Evolutionary conservation across 2,797 vertebrate species (phyloP).

Genomic region (Siniperca scherzeri): DNA sequence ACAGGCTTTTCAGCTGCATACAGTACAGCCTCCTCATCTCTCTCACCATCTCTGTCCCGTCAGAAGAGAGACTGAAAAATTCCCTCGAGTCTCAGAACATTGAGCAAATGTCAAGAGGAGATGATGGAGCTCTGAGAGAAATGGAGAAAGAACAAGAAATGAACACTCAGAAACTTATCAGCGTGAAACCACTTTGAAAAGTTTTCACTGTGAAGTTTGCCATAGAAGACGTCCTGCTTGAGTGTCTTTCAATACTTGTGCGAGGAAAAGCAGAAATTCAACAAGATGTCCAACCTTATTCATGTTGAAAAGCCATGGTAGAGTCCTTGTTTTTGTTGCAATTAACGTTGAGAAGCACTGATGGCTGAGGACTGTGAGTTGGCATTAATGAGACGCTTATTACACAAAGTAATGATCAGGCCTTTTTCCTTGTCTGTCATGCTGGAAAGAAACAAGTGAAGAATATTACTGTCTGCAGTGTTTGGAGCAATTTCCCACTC

Average conservation of each 20-base stretch:
- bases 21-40: not conserved
- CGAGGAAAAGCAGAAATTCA: conserved; percentile 15
- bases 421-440: conserved; percentile 1
- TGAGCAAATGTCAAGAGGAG: conserved; percentile 36
- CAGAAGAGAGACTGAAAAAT: conserved; percentile 7
- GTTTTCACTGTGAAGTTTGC: not conserved
- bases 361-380: conserved; percentile 6
- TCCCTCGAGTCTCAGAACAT: not conserved
- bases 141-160: not conserved
- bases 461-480: conserved; percentile 19
- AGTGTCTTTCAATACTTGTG: not conserved
- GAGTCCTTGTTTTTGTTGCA: conserved; percentile 25
- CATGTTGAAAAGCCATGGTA: not conserved
- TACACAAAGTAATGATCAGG: conserved; percentile 10
- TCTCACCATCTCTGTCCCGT: conserved; percentile 6
- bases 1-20: not conserved
- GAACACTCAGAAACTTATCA: conserved; percentile 7
- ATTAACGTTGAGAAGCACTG: conserved; percentile 11
- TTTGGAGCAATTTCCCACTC: conserved; percentile 30
- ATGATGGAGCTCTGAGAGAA: conserved; percentile 30
- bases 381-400: conserved; percentile 24
- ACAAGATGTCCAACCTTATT: not conserved
- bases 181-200: conserved; percentile 10
- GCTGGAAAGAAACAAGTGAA: conserved; percentile 27
- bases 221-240: not conserved